These are phyloP conservation scores for Euthynnus affinis DNA, from an alignment of 2,797 vertebrate species.

Conservation along the genomic window DNA sequence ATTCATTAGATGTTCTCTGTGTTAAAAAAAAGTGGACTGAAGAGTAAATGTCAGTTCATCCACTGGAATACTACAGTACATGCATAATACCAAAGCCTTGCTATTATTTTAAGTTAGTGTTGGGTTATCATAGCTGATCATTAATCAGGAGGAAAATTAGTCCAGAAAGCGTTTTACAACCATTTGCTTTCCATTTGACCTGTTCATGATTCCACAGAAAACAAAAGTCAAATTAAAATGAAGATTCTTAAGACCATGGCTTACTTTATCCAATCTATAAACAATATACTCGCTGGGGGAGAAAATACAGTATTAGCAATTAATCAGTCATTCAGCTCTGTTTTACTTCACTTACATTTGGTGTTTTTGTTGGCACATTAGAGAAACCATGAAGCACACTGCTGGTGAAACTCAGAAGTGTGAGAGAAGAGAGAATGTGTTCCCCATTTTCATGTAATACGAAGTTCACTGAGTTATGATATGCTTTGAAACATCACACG, in stretches of 20 bases:
- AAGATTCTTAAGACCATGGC: not conserved
- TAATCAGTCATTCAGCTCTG: conserved; percentile 16
- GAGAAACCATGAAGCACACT: conserved; percentile 14
- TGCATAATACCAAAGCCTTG: conserved; percentile 20
- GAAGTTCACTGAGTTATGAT: not conserved
- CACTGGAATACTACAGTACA: conserved; percentile 3
- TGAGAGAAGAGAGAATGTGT: not conserved
- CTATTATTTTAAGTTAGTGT: conserved; percentile 22
- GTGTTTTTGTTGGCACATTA: conserved; percentile 34
- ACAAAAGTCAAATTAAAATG: conserved; percentile 32
- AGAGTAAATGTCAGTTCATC: conserved; percentile 42
- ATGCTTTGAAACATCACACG: too few species aligned
- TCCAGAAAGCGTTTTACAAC: conserved; percentile 19
- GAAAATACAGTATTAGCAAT: conserved; percentile 7
- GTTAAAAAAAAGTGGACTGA: conserved; percentile 23
- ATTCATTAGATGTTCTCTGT: conserved; percentile 23
- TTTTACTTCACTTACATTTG: conserved; percentile 5
- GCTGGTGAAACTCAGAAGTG: not conserved
- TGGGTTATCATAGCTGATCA: conserved; percentile 22
- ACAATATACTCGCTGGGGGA: not conserved
- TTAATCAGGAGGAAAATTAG: conserved; percentile 29
- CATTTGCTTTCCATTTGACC: not conserved
- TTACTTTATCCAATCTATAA: not conserved
- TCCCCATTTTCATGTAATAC: not conserved
- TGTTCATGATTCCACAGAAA: conserved; percentile 8